Base-by-base conservation (phyloP, 2,113 vertebrate species). In the Fregetta grallaria region DNA sequence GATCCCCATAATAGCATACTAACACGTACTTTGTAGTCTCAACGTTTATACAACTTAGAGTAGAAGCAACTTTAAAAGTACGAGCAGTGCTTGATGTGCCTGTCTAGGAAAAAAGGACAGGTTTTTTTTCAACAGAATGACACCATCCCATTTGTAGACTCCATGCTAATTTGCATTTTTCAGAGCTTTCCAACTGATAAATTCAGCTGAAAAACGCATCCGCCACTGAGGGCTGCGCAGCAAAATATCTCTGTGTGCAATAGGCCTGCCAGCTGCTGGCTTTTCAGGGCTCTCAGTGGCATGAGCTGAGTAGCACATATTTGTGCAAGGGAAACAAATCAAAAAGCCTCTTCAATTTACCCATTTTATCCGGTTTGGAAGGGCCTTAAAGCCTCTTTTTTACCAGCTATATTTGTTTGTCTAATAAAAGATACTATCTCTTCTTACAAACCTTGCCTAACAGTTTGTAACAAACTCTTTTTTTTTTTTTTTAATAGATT, bases 201-300 rank as follows among this genome's bases (percentile, higher is more conserved):
- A 92, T 68, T 56, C 63, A 91, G 66, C 44, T 87, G 36, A 91
- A 92, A 88, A 94, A 50, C 0, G 0, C 6, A 78, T 76, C 73
- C 1, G 0, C 40, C 34, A 11, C 40, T 19, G 10, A 65, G 61
- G 40, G 47, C 73, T 84, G 38, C 21, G 52, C 34, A 59, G 70
- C 34, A 85, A 81, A 91, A 78, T 15, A 32, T 42, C 59, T 77
- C 53, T 44, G 30, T 61, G 55, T 78, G 87, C 76, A 84, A 80
- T 2, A 81, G 83, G 52, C n/a, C 74, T 61, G 68, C 47, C 91
- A 96, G 94, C 76, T 94, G 86, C 93, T 89, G 76, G 68, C 67
- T 65, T 88, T 79, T 66, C 52, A 77, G 27, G 47, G 44, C 47
- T 84, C 70, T 85, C 76, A 38, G 68, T 68, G 70, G 49, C 84